phyloP scores from a whole-genome alignment of 2,888 invertebrate genomes.

The Chymomyza fuscimana region DNA sequence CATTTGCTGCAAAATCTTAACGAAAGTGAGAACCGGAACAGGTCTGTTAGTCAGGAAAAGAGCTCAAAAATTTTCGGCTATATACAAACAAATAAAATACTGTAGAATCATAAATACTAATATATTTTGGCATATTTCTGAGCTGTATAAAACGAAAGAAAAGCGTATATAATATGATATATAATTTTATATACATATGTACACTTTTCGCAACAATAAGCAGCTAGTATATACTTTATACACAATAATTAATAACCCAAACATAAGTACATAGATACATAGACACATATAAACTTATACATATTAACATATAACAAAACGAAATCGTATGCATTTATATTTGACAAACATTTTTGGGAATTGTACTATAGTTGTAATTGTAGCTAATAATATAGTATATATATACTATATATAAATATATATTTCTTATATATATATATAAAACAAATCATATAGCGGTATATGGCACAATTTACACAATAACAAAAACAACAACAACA shows the following conservation, averaged over 20 bases:
- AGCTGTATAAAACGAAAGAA: constrained; percentile 23
- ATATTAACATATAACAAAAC: constrained; percentile 35
- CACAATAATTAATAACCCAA: constrained; percentile 12
- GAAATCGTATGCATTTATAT: constrained; percentile 70
- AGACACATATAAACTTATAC: constrained; percentile 9
- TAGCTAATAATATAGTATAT: constrained; percentile 57
- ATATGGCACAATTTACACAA: constrained; percentile 35
- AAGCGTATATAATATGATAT: constrained; percentile 31
- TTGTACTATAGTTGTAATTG: constrained; percentile 62
- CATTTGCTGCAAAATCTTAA: no score
- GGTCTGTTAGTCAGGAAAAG: neutral
- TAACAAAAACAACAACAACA: constrained; percentile 7
- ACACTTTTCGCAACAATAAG: constrained; percentile 2
- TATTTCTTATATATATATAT: neutral
- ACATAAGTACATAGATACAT: neutral
- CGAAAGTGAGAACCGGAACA: no score
- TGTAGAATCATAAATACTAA: neutral
- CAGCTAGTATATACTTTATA: constrained; percentile 18
- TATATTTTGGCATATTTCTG: neutral
- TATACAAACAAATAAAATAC: neutral
- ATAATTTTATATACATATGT: constrained; percentile 28
- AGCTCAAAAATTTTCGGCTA: neutral
- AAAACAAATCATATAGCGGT: constrained; percentile 9
- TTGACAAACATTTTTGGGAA: constrained; percentile 67
- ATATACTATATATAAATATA: constrained; percentile 18